Evolutionary conservation across 2,888 invertebrate species (phyloP).

Genomic region (Drosophila trichaetosa): DNA sequence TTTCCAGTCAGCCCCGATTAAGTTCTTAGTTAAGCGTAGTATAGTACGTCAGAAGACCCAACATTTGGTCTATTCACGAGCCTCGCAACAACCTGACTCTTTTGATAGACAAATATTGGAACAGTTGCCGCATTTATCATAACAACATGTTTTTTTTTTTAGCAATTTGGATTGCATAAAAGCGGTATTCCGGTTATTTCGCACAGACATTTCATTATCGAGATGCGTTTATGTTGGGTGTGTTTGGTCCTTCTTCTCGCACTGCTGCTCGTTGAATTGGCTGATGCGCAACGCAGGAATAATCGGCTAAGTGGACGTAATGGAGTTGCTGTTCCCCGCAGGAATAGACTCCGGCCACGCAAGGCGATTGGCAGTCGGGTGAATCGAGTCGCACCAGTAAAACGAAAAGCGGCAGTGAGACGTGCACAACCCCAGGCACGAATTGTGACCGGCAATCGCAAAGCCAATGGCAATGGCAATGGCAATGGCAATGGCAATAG

Average conservation of each 20-base stretch:
- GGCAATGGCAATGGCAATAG: background rate
- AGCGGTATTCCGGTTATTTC: constrained; percentile 27
- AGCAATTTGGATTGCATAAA: constrained; percentile 52
- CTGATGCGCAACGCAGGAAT: constrained; percentile 3
- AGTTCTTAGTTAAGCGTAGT: background rate
- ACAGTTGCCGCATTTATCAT: constrained; percentile 53
- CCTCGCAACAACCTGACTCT: constrained; percentile 12
- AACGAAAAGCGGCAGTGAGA: background rate
- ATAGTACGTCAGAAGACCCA: constrained; percentile 50
- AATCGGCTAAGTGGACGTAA: background rate
- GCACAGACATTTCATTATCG: constrained; percentile 33
- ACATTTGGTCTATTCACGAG: constrained; percentile 7
- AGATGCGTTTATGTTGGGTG: constrained; percentile 59
- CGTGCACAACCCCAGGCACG: constrained; percentile 8
- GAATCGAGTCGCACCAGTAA: too few species aligned
- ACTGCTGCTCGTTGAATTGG: constrained; percentile 42
- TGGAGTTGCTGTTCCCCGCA: background rate
- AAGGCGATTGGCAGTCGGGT: background rate
- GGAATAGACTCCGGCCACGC: background rate
- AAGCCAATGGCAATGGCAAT: too few species aligned
- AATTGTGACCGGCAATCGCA: background rate
- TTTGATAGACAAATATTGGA: constrained; percentile 50
- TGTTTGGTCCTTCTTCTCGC: constrained; percentile 42
- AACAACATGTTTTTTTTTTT: constrained; percentile 9
- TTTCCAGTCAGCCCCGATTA: constrained; percentile 3